Conservation (phyloP, 2,113 vertebrate species). For the Oncorhynchus masou region DNA sequence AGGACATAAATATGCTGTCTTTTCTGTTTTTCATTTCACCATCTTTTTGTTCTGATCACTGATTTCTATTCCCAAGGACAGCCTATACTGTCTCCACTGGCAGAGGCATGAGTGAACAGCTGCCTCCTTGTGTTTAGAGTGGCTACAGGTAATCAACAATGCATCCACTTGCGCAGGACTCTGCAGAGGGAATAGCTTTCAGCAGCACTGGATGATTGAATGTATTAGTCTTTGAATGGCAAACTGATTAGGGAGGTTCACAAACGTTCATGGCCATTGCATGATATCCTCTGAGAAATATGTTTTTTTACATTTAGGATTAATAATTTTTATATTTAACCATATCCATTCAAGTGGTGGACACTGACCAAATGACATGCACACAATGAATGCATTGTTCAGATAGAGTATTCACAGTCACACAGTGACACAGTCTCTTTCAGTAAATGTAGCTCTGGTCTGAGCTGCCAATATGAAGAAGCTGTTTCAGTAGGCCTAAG, state of each 20-base stretch:
- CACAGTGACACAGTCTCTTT: background rate
- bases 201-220: constrained; percentile 71
- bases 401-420: constrained; percentile 17
- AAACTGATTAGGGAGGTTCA: constrained; percentile 64
- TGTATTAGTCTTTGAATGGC: constrained; percentile 72
- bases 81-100: constrained; percentile 44
- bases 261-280: constrained; percentile 47
- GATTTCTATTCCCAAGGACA: constrained; percentile 48
- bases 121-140: constrained; percentile 70
- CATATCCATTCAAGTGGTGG: constrained; percentile 6
- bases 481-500: constrained; percentile 13
- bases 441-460: constrained; percentile 11
- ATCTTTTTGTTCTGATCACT: constrained; percentile 47
- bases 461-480: constrained; percentile 28
- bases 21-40: constrained; percentile 14
- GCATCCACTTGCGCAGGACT: constrained; percentile 73
- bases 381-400: constrained; percentile 5
- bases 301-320: constrained; percentile 22
- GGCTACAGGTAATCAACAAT: constrained; percentile 76
- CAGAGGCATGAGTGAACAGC: constrained; percentile 67
- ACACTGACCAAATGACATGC: constrained; percentile 6
- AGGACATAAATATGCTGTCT: constrained; percentile 19
- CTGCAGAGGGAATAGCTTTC: constrained; percentile 68
- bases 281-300: constrained; percentile 4
- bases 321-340: background rate